Evolutionary conservation across 2,888 invertebrate species (phyloP), one percentile per base, ranked within the genome.

Genomic region (Dryomyza anilis): DNA sequence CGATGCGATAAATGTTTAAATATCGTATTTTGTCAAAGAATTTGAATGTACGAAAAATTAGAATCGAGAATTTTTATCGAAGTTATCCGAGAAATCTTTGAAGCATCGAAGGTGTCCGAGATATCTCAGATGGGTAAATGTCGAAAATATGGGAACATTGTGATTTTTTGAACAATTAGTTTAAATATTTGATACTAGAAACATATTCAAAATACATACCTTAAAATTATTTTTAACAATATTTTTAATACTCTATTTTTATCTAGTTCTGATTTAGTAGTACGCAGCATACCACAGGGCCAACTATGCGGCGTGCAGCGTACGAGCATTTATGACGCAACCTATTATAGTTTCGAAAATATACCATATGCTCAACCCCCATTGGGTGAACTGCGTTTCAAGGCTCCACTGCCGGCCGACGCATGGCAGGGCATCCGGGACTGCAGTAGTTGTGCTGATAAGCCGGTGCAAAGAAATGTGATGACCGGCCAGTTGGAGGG

Each of bases 351-450:
- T 66, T 82, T 82, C 58, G 82, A 82, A 68, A 81, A 79, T 6
- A 76, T 82, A 50, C 83, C 83, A 8, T 83, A 79, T 69, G 83
- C 80, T 5, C 79, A 81, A 66, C 83, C 83, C 0, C 83, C 83
- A 0, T 33, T 82, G 55, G 79, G 77, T 0, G 75, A 79, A 6
- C 67, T 82, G 29, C 77, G 83, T 16, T 82, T 81, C 62, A 77
- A 84, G 79, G 84, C 85, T n/a, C 85, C 86, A 0, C 75, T 79
- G 53, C 81, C 84, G 10, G 79, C 81, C 0, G 74, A 78, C 8
- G 70, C 77, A 56, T 86, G 86, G 86, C 66, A 68, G 0, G 85
- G 79, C 2, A 72, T 85, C 1, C 76, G 76, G 45, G 81, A 86
- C 58, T 84, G 84, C 21, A 79, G 81, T 0, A 71, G 75, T 12